These are phyloP conservation scores for Ashinkailepas kermadecensis DNA, from an alignment of 2,888 invertebrate species.

Conservation along the genomic window DNA sequence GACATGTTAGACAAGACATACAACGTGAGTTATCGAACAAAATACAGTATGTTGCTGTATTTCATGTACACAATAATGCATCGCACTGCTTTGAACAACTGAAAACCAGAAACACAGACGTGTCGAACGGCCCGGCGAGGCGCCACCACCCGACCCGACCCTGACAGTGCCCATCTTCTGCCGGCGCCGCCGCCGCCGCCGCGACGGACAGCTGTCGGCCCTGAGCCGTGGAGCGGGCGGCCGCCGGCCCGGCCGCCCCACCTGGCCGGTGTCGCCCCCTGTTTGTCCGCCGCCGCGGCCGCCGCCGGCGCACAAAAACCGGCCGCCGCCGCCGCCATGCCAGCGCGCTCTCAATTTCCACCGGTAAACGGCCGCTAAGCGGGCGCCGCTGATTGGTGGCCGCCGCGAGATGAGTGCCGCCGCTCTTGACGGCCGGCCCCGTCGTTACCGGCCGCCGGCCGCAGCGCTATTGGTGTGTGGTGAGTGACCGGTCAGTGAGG, in stretches of 20 bases:
- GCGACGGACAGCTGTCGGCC: background rate
- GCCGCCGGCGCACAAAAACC: background rate
- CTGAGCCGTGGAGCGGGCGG: too few relatives aligned
- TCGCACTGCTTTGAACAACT: too few relatives aligned
- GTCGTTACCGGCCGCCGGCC: background rate
- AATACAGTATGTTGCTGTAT: too few relatives aligned
- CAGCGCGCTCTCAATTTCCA: background rate
- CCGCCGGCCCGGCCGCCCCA: too few relatives aligned
- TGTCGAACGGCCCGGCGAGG: too few relatives aligned
- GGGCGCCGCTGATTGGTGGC: background rate
- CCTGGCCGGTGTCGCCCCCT: too few relatives aligned
- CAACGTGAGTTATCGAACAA: too few relatives aligned
- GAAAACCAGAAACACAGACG: too few relatives aligned
- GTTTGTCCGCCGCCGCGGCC: background rate
- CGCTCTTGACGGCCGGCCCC: background rate
- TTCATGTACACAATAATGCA: too few relatives aligned
- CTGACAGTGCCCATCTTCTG: background rate
- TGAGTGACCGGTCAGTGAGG: background rate
- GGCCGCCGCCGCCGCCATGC: background rate
- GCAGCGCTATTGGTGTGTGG: background rate
- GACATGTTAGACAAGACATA: too few relatives aligned
- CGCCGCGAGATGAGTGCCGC: background rate
- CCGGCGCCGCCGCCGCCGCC: background rate
- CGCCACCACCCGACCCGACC: background rate
- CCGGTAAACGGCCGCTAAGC: background rate